Evolutionary conservation across 92 coral and sea anemone genomes (phyloP).

Genomic region (Paragorgia papillata): DNA sequence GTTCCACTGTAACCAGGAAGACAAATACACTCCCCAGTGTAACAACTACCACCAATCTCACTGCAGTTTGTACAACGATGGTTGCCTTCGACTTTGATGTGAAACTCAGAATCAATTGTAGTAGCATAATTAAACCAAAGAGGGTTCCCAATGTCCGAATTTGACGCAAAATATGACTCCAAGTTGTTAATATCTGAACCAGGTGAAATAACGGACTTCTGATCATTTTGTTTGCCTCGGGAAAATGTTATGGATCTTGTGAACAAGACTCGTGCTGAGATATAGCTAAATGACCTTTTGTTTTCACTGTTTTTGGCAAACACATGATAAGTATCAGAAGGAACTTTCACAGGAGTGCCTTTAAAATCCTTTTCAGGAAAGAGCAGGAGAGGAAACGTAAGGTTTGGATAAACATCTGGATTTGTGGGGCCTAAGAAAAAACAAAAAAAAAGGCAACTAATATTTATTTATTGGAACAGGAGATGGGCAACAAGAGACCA

Average conservation of each 20-base stretch:
- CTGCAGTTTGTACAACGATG: constrained; percentile 81
- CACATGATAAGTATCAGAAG: constrained; percentile 64
- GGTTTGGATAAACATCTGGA: constrained; percentile 62
- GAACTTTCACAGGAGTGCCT: constrained; percentile 75
- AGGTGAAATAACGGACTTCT: constrained; percentile 53
- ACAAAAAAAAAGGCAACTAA: not conserved
- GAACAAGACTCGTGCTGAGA: constrained; percentile 79
- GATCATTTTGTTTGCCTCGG: constrained; percentile 66
- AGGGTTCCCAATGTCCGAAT: constrained; percentile 69
- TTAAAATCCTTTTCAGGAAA: constrained; percentile 73
- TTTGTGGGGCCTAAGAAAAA: constrained; percentile 66
- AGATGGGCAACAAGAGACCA: too few relatives aligned
- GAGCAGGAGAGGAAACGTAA: constrained; percentile 75
- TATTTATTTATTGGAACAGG: not conserved
- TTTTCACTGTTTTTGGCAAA: constrained; percentile 83
- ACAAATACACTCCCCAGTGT: constrained; percentile 79
- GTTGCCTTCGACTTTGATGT: constrained; percentile 78
- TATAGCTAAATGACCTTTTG: constrained; percentile 56
- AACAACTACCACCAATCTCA: constrained; percentile 83
- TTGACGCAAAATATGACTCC: constrained; percentile 70
- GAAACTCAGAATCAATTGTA: constrained; percentile 77
- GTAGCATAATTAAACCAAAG: constrained; percentile 90
- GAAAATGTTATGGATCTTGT: constrained; percentile 75
- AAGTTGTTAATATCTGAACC: constrained; percentile 87
- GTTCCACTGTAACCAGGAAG: constrained; percentile 74